A percentile compares a stretch with the other conserved stretches of the same genome.
These are phyloP conservation scores for Dufourea novaeangliae DNA, from an alignment of 1,140 invertebrate species.

Conservation along the genomic window DNA sequence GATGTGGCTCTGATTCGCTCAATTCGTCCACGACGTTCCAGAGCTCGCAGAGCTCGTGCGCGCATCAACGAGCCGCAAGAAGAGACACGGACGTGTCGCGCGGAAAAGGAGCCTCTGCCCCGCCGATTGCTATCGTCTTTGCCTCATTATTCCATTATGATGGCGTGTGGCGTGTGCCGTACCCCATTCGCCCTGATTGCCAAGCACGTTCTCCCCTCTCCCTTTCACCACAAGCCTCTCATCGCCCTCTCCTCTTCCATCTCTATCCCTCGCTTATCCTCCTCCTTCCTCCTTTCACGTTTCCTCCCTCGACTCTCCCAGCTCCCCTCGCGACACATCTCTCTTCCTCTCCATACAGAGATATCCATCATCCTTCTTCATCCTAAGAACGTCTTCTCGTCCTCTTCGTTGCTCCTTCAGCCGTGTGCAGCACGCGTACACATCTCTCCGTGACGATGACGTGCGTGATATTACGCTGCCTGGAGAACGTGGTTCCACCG, in stretches of 20 bases:
- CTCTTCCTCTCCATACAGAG: constrained; percentile 31
- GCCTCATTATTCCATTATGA: constrained; percentile 81
- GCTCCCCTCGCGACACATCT: constrained; percentile 27
- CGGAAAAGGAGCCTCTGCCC: constrained; percentile 72
- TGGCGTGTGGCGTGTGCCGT: constrained; percentile 81
- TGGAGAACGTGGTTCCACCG: constrained; percentile 60
- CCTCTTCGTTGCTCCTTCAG: constrained; percentile 21
- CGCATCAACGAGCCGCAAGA: constrained; percentile 61
- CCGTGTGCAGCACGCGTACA: constrained; percentile 62
- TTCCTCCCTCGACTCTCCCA: not conserved
- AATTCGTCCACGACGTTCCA: constrained; percentile 76
- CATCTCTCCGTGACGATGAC: constrained; percentile 72
- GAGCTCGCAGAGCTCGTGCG: too few relatives aligned
- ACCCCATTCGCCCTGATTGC: constrained; percentile 70
- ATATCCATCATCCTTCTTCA: too few relatives aligned
- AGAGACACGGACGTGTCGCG: constrained; percentile 69
- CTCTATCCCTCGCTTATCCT: not conserved
- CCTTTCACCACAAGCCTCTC: constrained; percentile 13
- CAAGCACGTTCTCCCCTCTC: constrained; percentile 50
- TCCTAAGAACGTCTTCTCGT: too few relatives aligned
- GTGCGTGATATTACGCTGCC: constrained; percentile 74
- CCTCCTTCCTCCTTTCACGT: constrained; percentile 8
- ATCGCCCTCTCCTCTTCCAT: not conserved
- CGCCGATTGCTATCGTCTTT: constrained; percentile 78
- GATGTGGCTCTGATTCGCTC: constrained; percentile 81